A percentile compares a stretch with the other conserved stretches of the same genome.
These are phyloP conservation scores for Orius insidiosus DNA, from an alignment of 1,140 invertebrate species.

Conservation along the genomic window DNA sequence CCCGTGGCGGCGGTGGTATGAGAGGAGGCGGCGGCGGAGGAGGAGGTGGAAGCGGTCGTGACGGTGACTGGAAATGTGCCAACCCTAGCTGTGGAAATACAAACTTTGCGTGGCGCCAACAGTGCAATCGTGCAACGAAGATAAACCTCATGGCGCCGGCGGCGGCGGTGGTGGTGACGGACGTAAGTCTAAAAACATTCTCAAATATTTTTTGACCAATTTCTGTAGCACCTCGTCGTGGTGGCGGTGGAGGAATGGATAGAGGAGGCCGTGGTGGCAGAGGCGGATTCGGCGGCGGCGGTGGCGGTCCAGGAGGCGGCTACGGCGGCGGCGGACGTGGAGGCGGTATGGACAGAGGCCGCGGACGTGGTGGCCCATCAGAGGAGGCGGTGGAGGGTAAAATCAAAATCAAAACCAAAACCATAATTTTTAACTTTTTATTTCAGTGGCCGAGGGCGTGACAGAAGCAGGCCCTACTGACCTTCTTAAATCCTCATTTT, in stretches of 20 bases:
- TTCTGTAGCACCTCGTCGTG: neutral
- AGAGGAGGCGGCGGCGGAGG: constrained; percentile 29
- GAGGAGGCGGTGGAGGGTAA: constrained; percentile 3
- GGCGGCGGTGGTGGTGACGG: constrained; percentile 28
- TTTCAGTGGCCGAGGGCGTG: too few species aligned
- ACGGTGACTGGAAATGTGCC: constrained; percentile 76
- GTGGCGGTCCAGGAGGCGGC: neutral
- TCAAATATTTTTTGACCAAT: neutral
- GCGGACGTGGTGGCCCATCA: constrained; percentile 1
- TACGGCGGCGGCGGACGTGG: neutral
- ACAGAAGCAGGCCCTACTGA: too few species aligned
- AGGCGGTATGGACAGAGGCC: neutral
- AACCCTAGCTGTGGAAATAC: constrained; percentile 79
- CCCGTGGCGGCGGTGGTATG: constrained; percentile 27
- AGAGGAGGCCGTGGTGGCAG: neutral
- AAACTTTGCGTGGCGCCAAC: constrained; percentile 88
- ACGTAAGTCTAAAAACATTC: constrained; percentile 23
- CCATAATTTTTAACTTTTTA: too few species aligned
- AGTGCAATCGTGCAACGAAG: constrained; percentile 72
- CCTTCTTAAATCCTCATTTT: too few species aligned
- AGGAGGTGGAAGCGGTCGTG: constrained; percentile 29
- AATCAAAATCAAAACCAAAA: too few species aligned
- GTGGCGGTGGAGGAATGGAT: constrained; percentile 2
- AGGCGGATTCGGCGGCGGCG: neutral
- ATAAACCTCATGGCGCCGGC: constrained; percentile 45